Percentiles rank a stretch among this genome's conserved stretches.
phyloP scores from a whole-genome alignment of 2,888 invertebrate species.

The Acanthosepion lycidas region DNA sequence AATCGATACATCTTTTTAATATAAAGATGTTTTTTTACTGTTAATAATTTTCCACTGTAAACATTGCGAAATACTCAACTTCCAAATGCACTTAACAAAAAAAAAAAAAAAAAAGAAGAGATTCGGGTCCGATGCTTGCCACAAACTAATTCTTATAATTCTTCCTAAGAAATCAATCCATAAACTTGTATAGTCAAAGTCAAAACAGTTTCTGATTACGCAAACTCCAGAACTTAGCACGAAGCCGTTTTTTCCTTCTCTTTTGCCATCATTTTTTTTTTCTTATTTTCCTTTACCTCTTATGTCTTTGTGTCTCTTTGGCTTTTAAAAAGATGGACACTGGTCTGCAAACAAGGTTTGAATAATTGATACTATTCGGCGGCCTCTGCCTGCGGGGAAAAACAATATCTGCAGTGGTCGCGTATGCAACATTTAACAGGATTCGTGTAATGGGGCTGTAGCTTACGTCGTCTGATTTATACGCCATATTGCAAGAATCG shows the following conservation, averaged over 20 bases:
- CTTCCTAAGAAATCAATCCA: not conserved
- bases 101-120: not conserved
- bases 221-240: not conserved
- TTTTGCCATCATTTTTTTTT: not conserved
- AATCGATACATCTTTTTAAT: too few species aligned
- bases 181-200: not conserved
- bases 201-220: not conserved
- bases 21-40: too few species aligned
- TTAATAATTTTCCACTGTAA: not conserved
- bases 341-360: not conserved
- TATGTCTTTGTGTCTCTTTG: not conserved
- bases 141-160: not conserved
- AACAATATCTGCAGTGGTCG: not conserved
- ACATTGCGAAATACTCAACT: not conserved
- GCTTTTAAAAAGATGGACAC: not conserved
- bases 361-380: not conserved
- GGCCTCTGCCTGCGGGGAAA: not conserved
- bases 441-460: not conserved
- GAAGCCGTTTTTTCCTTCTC: not conserved
- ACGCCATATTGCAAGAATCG: not conserved
- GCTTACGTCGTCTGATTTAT: not conserved
- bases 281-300: not conserved
- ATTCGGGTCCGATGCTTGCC: not conserved
- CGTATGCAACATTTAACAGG: slow-evolving; percentile 4
- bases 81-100: not conserved